Evolutionary conservation across 2,113 vertebrate species (phyloP).

Genomic region (Hydrolagus affinis): DNA sequence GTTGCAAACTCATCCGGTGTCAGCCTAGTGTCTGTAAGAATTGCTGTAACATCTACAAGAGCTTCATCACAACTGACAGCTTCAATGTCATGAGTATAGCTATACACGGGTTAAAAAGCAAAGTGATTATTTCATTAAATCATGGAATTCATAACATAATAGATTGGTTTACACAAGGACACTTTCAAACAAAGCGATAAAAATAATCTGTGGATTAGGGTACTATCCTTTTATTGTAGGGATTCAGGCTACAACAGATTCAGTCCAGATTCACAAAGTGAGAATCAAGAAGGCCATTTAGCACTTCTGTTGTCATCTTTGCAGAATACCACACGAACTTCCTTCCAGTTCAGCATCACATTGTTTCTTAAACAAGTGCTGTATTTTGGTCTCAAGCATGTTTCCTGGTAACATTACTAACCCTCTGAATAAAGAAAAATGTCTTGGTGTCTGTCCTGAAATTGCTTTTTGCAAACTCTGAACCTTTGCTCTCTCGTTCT

Average conservation of each 20-base stretch:
- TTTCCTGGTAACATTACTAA: too few species aligned
- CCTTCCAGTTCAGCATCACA: too few species aligned
- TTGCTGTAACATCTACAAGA: constrained; percentile 76
- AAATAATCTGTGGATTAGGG: neutral
- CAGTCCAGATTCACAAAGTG: neutral
- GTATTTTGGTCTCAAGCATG: too few species aligned
- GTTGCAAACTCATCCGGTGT: constrained; percentile 75
- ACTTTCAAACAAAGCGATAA: neutral
- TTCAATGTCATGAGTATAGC: constrained; percentile 91
- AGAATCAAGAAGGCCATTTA: too few species aligned
- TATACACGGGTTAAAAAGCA: constrained; percentile 40
- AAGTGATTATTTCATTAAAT: neutral
- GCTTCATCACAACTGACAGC: constrained; percentile 96
- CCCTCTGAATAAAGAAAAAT: too few species aligned
- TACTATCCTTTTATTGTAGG: neutral
- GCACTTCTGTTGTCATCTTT: too few species aligned
- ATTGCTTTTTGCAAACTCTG: too few species aligned
- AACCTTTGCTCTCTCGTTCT: too few species aligned
- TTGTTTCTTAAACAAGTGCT: too few species aligned
- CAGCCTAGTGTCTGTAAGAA: constrained; percentile 72
- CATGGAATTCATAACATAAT: neutral
- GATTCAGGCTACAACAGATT: neutral
- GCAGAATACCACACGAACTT: too few species aligned
- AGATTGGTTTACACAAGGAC: neutral
- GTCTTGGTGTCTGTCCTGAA: too few species aligned